phyloP scores from a whole-genome alignment of 2,888 invertebrate genomes.

The Erebia ligea region DNA sequence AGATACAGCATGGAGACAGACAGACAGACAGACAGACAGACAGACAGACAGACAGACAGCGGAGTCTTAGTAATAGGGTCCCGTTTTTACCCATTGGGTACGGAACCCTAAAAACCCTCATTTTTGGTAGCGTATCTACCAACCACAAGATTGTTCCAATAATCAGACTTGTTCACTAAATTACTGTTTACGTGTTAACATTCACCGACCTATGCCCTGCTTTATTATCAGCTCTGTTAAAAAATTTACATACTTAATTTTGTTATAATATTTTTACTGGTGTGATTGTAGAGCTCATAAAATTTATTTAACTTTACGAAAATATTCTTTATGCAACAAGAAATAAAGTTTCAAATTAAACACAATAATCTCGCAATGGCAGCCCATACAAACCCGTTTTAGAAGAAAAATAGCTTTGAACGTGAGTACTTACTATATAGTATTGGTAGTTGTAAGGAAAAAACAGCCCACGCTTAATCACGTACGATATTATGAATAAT shows the following conservation, averaged over 20 bases:
- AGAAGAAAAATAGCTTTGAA: constrained; percentile 65
- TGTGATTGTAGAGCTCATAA: constrained; percentile 16
- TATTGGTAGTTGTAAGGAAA: constrained; percentile 61
- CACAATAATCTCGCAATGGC: constrained; percentile 31
- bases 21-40: too few relatives aligned
- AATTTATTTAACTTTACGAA: constrained; percentile 1
- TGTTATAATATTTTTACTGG: constrained; percentile 34
- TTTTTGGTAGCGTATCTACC: constrained; percentile 27
- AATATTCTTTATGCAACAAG: not conserved
- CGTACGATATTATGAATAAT: constrained; percentile 66
- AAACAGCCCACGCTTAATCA: constrained; percentile 71
- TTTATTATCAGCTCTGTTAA: constrained; percentile 30
- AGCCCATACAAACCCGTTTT: constrained; percentile 62
- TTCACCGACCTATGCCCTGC: constrained; percentile 37
- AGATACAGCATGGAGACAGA: too few relatives aligned
- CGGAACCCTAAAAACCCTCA: too few relatives aligned
- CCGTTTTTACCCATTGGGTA: too few relatives aligned
- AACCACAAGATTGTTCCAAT: constrained; percentile 31
- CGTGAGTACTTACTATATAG: constrained; percentile 52
- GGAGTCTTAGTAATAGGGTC: too few relatives aligned
- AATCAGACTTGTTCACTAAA: constrained; percentile 36
- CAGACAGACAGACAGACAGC: too few relatives aligned
- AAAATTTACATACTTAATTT: constrained; percentile 39
- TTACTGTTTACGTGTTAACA: constrained; percentile 40
- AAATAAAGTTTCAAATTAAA: constrained; percentile 26